Evolutionary conservation across 2,113 vertebrate genomes (phyloP), one percentile per base, ranked within the genome.

Genomic region (Scomber japonicus): DNA sequence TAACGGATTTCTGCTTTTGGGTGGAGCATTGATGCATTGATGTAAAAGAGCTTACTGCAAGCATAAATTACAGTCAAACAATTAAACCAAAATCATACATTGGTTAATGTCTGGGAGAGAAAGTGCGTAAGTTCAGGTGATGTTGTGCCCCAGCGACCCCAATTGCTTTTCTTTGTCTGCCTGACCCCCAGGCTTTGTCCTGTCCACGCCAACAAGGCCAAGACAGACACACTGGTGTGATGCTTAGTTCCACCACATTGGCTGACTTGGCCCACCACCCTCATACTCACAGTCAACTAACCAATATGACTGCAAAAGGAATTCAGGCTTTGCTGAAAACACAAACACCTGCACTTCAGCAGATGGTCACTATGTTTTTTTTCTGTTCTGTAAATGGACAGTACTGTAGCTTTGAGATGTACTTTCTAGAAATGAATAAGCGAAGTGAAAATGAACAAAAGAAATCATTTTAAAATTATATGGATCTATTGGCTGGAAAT

Each of bases 211-310:
- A 81, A 46, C 31, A 0, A 78, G 63, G 50, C 59, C 21, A 53
- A 30, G 55, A 53, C 56, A 76, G 50, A 71, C 86, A 40, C 35
- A 40, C 35, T 65, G 50, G 64, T 80, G 78, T 19, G 56, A 14
- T 49, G 63, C 84, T 75, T 69, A 80, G 50, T 61, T 89, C 75
- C 73, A 85, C 54, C 65, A 69, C 71, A 67, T 48, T 76, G 63
- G 72, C 51, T 50, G 63, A 76, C 53, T 73, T 75, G 69, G 73
- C 59, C 40, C 15, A n/a, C 3, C 72, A 62, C 74, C 60, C 30
- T 78, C 14, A n/a, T 48, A 45, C 53, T 40, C 16, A 40, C 46
- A 85, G 76, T 55, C 65, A 82, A 67, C 46, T 45, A 65, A 59
- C 60, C 27, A 40, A 50, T 21, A 31, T 40, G 49, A 74, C 35